phyloP scores from a whole-genome alignment of 1,140 invertebrate genomes.

The Brachystomella parvula region DNA sequence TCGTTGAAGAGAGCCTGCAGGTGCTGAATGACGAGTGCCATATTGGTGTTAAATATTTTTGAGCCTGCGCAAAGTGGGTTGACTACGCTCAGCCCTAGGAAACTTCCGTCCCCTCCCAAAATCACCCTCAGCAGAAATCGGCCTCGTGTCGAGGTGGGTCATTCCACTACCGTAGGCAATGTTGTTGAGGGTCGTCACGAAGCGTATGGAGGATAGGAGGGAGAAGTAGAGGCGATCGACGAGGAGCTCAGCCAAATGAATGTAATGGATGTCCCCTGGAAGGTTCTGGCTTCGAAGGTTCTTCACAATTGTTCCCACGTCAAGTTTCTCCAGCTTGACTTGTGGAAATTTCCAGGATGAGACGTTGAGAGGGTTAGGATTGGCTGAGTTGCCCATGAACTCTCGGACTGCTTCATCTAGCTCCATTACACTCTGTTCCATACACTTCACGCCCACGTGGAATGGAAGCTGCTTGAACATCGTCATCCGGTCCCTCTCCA shows the following conservation, averaged over 20 bases:
- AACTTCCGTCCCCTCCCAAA: not conserved
- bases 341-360: constrained; percentile 25
- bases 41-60: not conserved
- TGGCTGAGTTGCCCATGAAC: not conserved
- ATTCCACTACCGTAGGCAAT: not conserved
- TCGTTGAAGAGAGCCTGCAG: not conserved
- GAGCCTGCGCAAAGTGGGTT: not conserved
- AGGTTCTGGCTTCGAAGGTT: constrained; percentile 6
- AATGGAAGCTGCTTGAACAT: not conserved
- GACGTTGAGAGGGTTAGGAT: constrained; percentile 1
- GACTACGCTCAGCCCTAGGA: not conserved
- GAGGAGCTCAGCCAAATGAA: constrained; percentile 14
- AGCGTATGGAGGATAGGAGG: constrained; percentile 6
- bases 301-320: constrained; percentile 6
- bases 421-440: constrained; percentile 18
- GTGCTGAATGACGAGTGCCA: constrained; percentile 3
- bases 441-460: constrained; percentile 7
- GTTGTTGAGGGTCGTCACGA: not conserved
- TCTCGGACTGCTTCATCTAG: constrained; percentile 12
- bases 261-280: constrained; percentile 7
- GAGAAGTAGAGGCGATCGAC: constrained; percentile 19
- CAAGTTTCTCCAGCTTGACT: constrained; percentile 14
- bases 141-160: not conserved
- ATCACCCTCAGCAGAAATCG: not conserved
- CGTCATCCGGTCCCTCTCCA: not conserved